Base-by-base conservation (phyloP, 2,888 invertebrate species). In the Dexiosoma caninum region DNA sequence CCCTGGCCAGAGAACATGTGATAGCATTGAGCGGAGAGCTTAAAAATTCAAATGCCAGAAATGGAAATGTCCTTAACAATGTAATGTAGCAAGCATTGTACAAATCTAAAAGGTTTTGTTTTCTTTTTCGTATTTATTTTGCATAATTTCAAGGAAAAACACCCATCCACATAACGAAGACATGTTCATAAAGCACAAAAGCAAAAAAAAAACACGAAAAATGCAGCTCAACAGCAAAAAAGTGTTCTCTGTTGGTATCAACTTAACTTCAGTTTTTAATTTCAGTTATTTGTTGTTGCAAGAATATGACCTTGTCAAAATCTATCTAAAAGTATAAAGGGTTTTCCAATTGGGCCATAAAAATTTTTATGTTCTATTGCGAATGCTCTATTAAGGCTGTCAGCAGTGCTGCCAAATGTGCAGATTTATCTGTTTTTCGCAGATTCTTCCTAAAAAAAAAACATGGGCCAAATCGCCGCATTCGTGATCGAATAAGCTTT, bases 61-160 rank as follows among this genome's bases (percentile, higher is more conserved):
- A 51, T 35, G 16, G 9, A 55, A 55, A 44, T 53, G 62, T 64
- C 72, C 72, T 72, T 49, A 42, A 21, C 42, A 27, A 37, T 16
- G 55, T 7, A 57, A 44, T 57, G 12, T 16, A 32, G 12, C 2
- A 14, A 32, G 55, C 35, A 59, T n/a, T 46, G 51, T 44, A 27
- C 44, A 64, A 64, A 72, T 27, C 16, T 23, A 30, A 30, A 12
- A 59, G 59, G 64, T 35, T 32, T 49, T 67, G 44, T 44, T 60
- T 42, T 23, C 49, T 57, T 53, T 35, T 44, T 44, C 44, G 46
- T 37, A 7, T 23, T 2, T 44, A 19, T 59, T 75, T 75, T 75
- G 67, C 67, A 75, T 75, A 75, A 67, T 67, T 75, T 67, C 67
- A 75, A 75, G 66, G 75, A 75, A 59, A 67, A 59, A 40, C 49